Evolutionary conservation across 2,888 invertebrate genomes (phyloP), one percentile per base, ranked within the genome.

Genomic region (Rhamphomyia laevipes): DNA sequence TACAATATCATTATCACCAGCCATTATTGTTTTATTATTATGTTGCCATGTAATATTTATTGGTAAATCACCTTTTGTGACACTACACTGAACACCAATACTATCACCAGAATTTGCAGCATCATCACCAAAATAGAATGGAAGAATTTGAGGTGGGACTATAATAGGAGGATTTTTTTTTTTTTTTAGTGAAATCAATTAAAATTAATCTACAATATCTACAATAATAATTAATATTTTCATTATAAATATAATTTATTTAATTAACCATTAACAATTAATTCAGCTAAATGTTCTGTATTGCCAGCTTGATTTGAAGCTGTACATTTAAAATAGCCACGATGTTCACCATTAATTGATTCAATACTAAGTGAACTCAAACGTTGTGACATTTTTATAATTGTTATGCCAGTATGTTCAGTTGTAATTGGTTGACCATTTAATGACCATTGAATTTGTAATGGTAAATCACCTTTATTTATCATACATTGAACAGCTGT

Each of bases 381-480:
- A 58, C 79, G 77, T 55, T 76, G 77, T 18, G 78, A 78, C 61
- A 78, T 76, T 68, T 76, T 77, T 43, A 74, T 73, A 37, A 79
- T 74, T 1, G 75, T 70, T 50, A 81, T 73, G 56, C 80, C 79
- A 55, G 71, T 69, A 51, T 75, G 74, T 63, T 71, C 73, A 49
- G 61, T 74, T 50, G 61, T 74, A 58, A 75, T 77, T 58, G 72
- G 75, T 63, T 70, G 75, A 57, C 77, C 80, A 68, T 87, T 84
- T 55, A 86, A 77, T 27, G 75, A 76, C 89, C 89, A 89, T 47
- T 77, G 77, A 48, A 90, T 81, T 61, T 78, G 77, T 33, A 90
- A 73, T 9, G 89, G 90, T 46, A 78, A 74, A 65, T 90, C 90
- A 42, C 91, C 87, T 68, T 86, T 85, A 44, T 78, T 77, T 38